phyloP scores from a whole-genome alignment of 2,797 vertebrate species.

The Okamejei kenojei region DNA sequence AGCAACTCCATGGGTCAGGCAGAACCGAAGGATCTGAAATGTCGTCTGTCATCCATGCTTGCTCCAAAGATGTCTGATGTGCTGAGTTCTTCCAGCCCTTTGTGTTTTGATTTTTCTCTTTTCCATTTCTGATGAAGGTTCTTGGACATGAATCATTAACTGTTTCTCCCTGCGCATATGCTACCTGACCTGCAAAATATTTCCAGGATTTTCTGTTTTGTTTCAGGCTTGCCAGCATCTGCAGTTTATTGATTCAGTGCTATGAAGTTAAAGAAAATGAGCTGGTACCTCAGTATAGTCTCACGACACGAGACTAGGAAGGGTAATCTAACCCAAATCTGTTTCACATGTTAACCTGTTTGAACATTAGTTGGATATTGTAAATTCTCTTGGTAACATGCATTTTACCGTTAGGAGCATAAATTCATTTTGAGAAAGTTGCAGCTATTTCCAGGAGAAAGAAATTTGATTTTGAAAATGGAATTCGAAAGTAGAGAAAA shows the following conservation, averaged over 20 bases:
- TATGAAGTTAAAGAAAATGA: not conserved
- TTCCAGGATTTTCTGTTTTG: too few species aligned
- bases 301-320: not conserved
- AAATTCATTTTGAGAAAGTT: not conserved
- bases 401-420: not conserved
- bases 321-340: not conserved
- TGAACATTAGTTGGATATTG: not conserved
- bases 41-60: too few species aligned
- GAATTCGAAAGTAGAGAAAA: not conserved
- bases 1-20: too few species aligned
- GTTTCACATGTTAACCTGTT: not conserved
- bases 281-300: not conserved
- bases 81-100: too few species aligned
- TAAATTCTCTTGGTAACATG: not conserved
- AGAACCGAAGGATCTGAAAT: too few species aligned
- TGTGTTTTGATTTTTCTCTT: too few species aligned
- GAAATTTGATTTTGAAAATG: not conserved
- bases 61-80: too few species aligned
- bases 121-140: too few species aligned
- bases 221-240: too few species aligned
- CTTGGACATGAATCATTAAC: too few species aligned
- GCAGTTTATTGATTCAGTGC: not conserved
- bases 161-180: too few species aligned
- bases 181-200: too few species aligned
- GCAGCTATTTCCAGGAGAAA: not conserved